Evolutionary conservation across 1,140 invertebrate genomes (phyloP), one percentile per base, ranked within the genome.

Genomic region (Hylaeus anthracinus): DNA sequence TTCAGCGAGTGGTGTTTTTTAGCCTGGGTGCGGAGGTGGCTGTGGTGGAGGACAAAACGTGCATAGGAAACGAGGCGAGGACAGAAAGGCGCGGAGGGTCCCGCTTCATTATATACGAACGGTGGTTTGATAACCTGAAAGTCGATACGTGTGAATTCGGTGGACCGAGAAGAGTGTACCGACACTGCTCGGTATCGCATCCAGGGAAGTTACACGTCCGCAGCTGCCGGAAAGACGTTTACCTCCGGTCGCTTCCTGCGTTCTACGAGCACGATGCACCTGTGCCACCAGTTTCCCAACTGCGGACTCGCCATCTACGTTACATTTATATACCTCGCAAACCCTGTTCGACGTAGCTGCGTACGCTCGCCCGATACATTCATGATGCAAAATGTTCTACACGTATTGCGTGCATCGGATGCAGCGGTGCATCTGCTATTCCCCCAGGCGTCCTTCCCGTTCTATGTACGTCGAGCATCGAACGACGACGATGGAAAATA

Each of bases 41-140:
- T 14, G 9, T n/a, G 60, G 37, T 5, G 51, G 51, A 14, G 39
- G 70, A n/a, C 26, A n/a, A 41, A n/a, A 77, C 5, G 61, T 10
- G 63, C 61, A 72, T 48, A 41, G 61, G 67, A 73, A 60, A 67
- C 63, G 60, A 26, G 14, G 5, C 53, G 67, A 37, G 43, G 6
- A 43, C 12, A 10, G 51, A 12, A 6, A 10, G 39, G 63, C 45
- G 51, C 10, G 5, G 37, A 55, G 39, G 26, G 58, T 55, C 43
- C 10, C 8, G 43, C 53, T 85, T 86, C 84, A 89, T 89, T 88
- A 89, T 87, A 87, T 88, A 90, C 89, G 88, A 89, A 89, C 88
- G 87, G 81, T 75, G 82, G 87, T 88, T 89, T 85, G 88, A 89
- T 87, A 90, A 88, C 83, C 85, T 79, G 85, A 69, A 84, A 63